A percentile compares a stretch with the other conserved stretches of the same genome.
These are phyloP conservation scores for Hoplias malabaricus DNA, from an alignment of 2,113 vertebrate species.

Conservation along the genomic window DNA sequence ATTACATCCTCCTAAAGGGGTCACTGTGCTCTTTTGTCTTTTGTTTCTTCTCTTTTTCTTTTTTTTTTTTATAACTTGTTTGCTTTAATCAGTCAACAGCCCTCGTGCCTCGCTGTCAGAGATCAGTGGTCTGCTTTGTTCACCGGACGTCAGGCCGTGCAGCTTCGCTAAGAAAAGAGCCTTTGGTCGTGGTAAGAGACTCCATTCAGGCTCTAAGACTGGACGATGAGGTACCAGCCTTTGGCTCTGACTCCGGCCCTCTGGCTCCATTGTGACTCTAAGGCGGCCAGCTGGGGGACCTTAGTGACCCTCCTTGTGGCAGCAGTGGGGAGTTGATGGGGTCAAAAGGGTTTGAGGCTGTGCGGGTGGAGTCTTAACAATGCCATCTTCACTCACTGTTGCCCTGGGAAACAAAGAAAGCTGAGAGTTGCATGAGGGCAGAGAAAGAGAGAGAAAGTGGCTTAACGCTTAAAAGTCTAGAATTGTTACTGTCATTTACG, in stretches of 20 bases:
- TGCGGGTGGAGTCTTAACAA: neutral
- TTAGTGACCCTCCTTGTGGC: neutral
- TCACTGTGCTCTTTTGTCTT: conserved; percentile 26
- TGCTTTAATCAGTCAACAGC: conserved; percentile 24
- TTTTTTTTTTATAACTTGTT: neutral
- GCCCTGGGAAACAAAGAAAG: neutral
- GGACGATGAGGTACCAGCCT: conserved; percentile 27
- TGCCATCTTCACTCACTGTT: neutral
- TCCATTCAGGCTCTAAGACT: conserved; percentile 15
- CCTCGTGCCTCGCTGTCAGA: conserved; percentile 16
- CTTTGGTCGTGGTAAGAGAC: conserved; percentile 33
- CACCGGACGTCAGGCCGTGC: conserved; percentile 2
- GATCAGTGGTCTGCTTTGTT: conserved; percentile 37
- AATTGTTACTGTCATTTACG: neutral
- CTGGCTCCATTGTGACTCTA: conserved; percentile 25
- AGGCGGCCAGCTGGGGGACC: neutral
- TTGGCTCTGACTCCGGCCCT: neutral
- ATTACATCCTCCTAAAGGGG: conserved; percentile 28
- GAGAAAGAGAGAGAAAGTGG: neutral
- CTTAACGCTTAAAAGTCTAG: neutral
- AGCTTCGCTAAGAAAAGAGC: conserved; percentile 31
- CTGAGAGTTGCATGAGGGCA: neutral
- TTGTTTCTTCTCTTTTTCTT: neutral
- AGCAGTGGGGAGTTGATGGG: neutral
- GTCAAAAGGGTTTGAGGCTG: neutral